Base-by-base conservation (phyloP, 1,140 invertebrate species). In the Rhopalosiphum maidis region DNA sequence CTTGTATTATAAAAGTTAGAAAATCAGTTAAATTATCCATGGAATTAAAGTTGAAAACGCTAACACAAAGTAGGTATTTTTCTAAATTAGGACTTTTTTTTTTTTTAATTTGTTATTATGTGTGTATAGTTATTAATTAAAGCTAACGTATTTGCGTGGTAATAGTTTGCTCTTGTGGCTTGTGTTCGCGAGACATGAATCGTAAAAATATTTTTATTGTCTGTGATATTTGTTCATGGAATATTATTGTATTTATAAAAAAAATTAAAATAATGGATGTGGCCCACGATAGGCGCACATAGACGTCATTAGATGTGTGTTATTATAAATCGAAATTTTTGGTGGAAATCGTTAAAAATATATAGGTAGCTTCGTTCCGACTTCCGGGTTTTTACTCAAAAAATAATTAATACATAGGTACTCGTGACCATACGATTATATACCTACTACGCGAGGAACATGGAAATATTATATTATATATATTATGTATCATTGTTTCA, bases 391-490 rank as follows among this genome's bases (percentile, higher is more conserved):
- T 77, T 77, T 5, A n/a, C 30, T 77, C n/a, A n/a, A n/a, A 77
- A 77, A 77, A n/a, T 77, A 77, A 77, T 77, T 77, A 77, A 77
- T 77, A 77, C 30, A 77, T 77, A 77, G n/a, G 60, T 77, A 77
- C 60, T 4, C 60, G 60, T 77, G 60, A 77, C 60, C 60, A n/a
- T 77, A 77, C 18, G 15, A 18, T 51, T 51, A 18, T 51, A 51
- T 51, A 48, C 15, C 48, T 18, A 48, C 15, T 48, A 18, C 48
- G 15, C 60, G 60, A 4, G 6, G 30, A 77, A n/a, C 60, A 15
- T 77, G 60, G n/a, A n/a, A 77, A 77, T n/a, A 77, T 77, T 77
- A n/a, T n/a, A 77, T n/a, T 77, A 77, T n/a, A 77, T 68, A 68
- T n/a, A n/a, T 68, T 55, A 55, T 9, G 11, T 68, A 68, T 68